Conservation (phyloP, 2,113 vertebrate genomes). For the Aplodontia rufa region DNA sequence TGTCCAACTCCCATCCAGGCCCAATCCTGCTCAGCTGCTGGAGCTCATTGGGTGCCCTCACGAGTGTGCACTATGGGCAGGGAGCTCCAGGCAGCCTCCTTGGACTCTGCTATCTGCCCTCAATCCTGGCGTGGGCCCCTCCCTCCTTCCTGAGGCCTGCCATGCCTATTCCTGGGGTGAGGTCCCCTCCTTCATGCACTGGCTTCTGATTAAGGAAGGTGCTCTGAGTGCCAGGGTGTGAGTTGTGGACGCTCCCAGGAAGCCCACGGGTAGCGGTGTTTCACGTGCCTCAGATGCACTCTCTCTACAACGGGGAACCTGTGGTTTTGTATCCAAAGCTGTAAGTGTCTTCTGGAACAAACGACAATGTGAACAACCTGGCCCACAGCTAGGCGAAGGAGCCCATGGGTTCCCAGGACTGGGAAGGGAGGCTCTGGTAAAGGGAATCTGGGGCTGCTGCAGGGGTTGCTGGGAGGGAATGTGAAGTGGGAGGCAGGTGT, state of each 20-base stretch:
- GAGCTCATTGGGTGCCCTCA: not conserved
- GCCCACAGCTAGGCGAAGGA: not conserved
- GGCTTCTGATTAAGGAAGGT: not conserved
- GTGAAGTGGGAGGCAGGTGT: no score
- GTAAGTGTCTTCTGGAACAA: not conserved
- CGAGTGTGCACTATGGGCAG: fast-evolving
- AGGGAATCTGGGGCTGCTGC: not conserved
- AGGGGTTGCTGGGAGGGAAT: not conserved
- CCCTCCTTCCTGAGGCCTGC: not conserved
- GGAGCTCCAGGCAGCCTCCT: not conserved
- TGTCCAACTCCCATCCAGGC: not conserved
- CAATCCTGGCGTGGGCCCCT: not conserved
- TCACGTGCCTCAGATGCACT: not conserved
- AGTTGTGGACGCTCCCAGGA: not conserved
- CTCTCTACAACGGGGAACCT: not conserved
- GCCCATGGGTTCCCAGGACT: not conserved
- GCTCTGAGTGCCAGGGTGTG: not conserved
- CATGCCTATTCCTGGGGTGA: not conserved
- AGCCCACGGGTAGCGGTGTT: not conserved
- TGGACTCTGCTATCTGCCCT: not conserved
- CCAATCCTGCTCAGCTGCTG: not conserved
- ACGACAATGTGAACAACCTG: not conserved
- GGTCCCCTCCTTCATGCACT: fast-evolving
- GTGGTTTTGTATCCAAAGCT: not conserved
- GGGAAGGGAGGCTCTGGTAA: not conserved